These are phyloP conservation scores for Carcharodon carcharias DNA, from an alignment of 2,797 vertebrate species.

Conservation along the genomic window DNA sequence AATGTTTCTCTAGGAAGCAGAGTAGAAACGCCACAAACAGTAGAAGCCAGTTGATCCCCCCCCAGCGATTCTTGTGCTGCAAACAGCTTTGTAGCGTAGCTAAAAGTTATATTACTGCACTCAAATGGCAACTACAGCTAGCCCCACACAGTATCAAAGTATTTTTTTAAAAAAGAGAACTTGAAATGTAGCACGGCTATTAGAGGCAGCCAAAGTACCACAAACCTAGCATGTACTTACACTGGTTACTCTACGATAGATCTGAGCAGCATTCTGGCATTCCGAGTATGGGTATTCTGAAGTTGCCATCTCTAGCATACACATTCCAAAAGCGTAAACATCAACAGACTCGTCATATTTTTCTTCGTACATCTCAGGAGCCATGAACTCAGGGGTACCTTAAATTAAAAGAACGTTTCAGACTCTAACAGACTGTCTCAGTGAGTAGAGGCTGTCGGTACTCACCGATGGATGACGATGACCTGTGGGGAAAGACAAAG, in stretches of 20 bases:
- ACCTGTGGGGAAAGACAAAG: conserved; percentile 59
- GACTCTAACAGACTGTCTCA: conserved; percentile 72
- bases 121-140: neutral
- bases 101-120: neutral
- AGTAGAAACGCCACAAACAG: neutral
- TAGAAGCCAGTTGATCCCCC: neutral
- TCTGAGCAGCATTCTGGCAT: conserved; percentile 98
- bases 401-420: conserved; percentile 98
- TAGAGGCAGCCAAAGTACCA: neutral
- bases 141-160: neutral
- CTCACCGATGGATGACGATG: conserved; percentile 47
- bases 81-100: neutral
- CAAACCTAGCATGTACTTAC: conserved; percentile 67
- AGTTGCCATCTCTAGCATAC: conserved; percentile 99
- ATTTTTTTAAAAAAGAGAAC: neutral
- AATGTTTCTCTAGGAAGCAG: neutral
- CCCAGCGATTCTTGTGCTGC: no score
- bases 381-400: conserved; percentile 99
- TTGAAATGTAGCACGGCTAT: neutral
- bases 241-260: conserved; percentile 94
- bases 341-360: conserved; percentile 98
- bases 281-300: conserved; percentile 98
- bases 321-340: conserved; percentile 99
- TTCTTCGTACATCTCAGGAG: conserved; percentile 99
- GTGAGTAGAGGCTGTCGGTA: conserved; percentile 53